Percentiles rank a stretch among this genome's conserved stretches.
Evolutionary conservation across 2,797 vertebrate species (phyloP).

Genomic region (Monodelphis domestica): DNA sequence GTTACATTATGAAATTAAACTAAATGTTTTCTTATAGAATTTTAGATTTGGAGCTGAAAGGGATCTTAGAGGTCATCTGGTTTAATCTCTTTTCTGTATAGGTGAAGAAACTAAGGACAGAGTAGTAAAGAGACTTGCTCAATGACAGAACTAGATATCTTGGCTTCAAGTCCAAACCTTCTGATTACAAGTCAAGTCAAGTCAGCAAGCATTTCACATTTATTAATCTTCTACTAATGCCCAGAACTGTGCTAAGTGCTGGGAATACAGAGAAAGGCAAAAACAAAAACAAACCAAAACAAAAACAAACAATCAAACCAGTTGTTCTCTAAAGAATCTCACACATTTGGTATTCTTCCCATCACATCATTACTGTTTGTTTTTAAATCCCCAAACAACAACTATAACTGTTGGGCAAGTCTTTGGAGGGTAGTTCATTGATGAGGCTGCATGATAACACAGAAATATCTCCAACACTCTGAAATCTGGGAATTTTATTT

Average conservation of each 20-base stretch:
- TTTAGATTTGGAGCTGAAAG: background rate
- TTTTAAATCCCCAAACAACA: background rate
- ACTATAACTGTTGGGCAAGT: background rate
- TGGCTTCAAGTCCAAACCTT: background rate
- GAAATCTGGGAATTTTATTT: background rate
- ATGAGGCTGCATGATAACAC: background rate
- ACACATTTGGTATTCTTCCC: background rate
- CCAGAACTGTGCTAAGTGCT: background rate
- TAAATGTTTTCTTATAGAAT: background rate
- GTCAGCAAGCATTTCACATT: background rate
- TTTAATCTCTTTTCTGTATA: background rate
- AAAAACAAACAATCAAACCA: background rate
- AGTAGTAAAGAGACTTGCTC: background rate
- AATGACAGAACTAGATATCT: background rate
- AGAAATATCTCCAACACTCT: background rate
- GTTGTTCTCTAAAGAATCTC: background rate
- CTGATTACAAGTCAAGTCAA: background rate
- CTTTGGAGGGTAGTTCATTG: background rate
- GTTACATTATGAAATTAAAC: background rate
- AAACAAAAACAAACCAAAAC: background rate
- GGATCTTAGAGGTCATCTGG: background rate
- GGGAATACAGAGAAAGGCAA: background rate
- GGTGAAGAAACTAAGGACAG: background rate
- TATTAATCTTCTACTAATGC: background rate
- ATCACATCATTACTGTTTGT: background rate